These are phyloP conservation scores for Isichthys henryi DNA, from an alignment of 2,113 vertebrate genomes.

Conservation along the genomic window DNA sequence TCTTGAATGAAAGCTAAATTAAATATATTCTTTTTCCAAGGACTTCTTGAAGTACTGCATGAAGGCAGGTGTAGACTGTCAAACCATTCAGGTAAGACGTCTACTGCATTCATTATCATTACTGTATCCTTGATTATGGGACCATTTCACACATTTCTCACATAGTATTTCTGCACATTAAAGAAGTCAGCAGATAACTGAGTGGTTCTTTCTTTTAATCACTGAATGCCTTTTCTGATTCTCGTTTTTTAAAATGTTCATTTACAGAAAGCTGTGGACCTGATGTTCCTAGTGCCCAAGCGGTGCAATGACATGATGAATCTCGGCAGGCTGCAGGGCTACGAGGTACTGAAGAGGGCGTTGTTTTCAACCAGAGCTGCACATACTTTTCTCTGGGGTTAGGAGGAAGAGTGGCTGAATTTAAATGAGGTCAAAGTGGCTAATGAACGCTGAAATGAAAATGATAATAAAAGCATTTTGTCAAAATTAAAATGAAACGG, in stretches of 20 bases:
- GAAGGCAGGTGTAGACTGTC: slow-evolving; percentile 89
- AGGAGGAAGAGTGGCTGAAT: neutral
- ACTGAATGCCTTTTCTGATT: neutral
- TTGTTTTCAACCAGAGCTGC: neutral
- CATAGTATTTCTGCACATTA: neutral
- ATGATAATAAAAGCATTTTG: neutral
- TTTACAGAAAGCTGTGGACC: slow-evolving; percentile 73
- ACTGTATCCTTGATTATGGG: no score
- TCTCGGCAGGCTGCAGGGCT: slow-evolving; percentile 91
- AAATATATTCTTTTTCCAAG: slow-evolving; percentile 48
- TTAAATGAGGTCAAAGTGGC: neutral
- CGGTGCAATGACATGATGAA: slow-evolving; percentile 99
- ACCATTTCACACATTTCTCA: neutral
- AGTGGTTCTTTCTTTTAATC: neutral
- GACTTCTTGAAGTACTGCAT: slow-evolving; percentile 88
- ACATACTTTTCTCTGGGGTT: neutral
- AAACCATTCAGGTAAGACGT: slow-evolving; percentile 77
- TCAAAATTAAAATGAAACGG: neutral
- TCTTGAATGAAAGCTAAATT: neutral
- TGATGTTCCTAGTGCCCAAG: slow-evolving; percentile 99
- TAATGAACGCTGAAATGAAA: neutral
- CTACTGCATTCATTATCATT: neutral
- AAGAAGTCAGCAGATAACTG: no score
- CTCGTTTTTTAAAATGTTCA: neutral
- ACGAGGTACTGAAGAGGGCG: slow-evolving; percentile 66